Base-by-base conservation (phyloP, 1,140 invertebrate genomes). In the Hesperophylax magnus region DNA sequence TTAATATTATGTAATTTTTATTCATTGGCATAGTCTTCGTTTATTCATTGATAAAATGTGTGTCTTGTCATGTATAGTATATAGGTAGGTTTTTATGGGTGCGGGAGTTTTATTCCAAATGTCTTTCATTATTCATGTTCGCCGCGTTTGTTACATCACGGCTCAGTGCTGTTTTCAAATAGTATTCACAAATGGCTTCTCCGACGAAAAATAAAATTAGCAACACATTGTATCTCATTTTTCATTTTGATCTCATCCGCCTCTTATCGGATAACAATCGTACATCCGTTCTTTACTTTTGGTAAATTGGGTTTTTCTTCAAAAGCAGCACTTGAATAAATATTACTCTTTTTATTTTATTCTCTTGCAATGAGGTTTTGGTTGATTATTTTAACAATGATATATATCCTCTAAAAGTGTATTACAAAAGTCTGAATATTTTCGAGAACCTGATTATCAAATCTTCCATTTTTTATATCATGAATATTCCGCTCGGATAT, bases 61-160 rank as follows among this genome's bases (percentile, higher is more conserved):
- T 14, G 39, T 47, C 11, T 47, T 14, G 39, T 1, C 39, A 47
- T 47, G 6, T 47, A 31, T 7, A n/a, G 31, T 31, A 47, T 14
- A 47, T 14, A 47, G 9, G 39, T 14, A 47, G 39, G 39, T 14
- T 14, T 47, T 47, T 0, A 14, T 47, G 39, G 11, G 1, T 47
- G 2, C 39, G 39, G 14, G 39, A 47, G 69, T 52, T 58, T 31
- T 80, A n/a, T 47, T 47, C 18, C 24, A 34, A 27, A 11, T 22
- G 71, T 78, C 61, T 69, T 76, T 76, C 77, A 78, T 82, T 82
- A 82, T 82, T 74, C 67, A 65, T 78, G 67, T 65, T 52, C 80
- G 67, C 76, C 77, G 69, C 80, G 56, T 82, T 82, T 82, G 65
- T 60, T 52, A 61, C 72, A 47, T 14, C 20, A 18, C 22, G 69